Conservation (phyloP, 2,113 vertebrate genomes). For the Eupsittula cactorum region DNA sequence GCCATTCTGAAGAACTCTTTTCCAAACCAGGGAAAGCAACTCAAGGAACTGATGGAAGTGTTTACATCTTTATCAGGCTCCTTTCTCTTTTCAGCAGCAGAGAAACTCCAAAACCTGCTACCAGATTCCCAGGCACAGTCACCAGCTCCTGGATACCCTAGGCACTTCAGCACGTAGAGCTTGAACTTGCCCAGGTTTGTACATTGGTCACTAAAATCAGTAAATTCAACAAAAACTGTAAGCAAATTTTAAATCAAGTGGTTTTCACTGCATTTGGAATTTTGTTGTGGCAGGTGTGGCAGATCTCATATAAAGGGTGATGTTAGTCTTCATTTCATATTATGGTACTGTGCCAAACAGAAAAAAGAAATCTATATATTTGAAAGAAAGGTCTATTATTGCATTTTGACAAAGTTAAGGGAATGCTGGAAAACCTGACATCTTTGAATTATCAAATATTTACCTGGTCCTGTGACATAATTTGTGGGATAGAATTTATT, state of each 20-base stretch:
- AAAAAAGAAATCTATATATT: background rate
- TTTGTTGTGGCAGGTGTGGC: background rate
- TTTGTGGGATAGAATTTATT: background rate
- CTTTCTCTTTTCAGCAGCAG: background rate
- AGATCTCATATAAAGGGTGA: background rate
- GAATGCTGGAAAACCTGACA: background rate
- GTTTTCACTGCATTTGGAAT: background rate
- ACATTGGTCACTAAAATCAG: background rate
- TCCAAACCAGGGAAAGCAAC: background rate
- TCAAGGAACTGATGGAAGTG: background rate
- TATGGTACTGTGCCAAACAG: background rate
- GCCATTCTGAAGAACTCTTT: background rate
- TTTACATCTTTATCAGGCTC: background rate
- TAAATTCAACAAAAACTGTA: background rate
- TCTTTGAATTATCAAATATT: background rate
- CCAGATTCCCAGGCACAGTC: background rate
- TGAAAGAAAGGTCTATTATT: background rate
- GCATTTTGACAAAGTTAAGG: background rate
- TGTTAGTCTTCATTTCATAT: background rate
- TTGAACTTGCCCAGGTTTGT: background rate
- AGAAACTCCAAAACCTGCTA: background rate
- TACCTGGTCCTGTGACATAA: background rate
- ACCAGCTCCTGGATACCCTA: background rate
- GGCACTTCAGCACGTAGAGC: background rate
- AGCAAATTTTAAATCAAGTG: background rate